These are phyloP conservation scores for Unio pictorum DNA, from an alignment of 2,888 invertebrate species.

Conservation along the genomic window DNA sequence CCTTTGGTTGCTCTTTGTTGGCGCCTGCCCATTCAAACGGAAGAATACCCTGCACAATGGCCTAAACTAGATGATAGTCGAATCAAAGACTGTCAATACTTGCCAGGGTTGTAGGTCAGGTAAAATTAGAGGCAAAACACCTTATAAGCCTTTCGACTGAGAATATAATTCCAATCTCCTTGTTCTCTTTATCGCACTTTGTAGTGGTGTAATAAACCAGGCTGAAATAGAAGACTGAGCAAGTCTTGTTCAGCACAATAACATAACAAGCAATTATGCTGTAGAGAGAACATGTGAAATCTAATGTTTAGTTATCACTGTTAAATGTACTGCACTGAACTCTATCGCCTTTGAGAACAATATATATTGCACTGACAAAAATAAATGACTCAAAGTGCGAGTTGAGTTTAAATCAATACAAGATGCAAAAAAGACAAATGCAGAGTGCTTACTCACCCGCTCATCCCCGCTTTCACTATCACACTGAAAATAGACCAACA, in stretches of 20 bases:
- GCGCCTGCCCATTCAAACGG: slow-evolving; percentile 19
- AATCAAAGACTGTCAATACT: neutral
- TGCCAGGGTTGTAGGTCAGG: slow-evolving; percentile 14
- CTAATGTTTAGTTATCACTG: slow-evolving; percentile 1
- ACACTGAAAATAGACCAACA: slow-evolving; percentile 52
- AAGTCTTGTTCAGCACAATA: too few relatives aligned
- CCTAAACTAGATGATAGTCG: neutral
- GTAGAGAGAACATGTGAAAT: too few relatives aligned
- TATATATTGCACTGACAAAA: slow-evolving; percentile 1
- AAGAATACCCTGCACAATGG: slow-evolving; percentile 26
- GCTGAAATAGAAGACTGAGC: too few relatives aligned
- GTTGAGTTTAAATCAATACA: neutral
- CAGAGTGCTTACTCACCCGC: slow-evolving; percentile 46
- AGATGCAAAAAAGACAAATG: neutral
- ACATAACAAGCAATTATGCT: too few relatives aligned
- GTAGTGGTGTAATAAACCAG: too few relatives aligned
- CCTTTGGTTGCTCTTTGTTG: slow-evolving; percentile 24
- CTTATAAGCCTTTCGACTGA: slow-evolving; percentile 23
- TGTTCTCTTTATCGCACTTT: too few relatives aligned
- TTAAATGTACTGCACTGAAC: slow-evolving; percentile 8
- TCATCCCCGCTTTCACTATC: slow-evolving; percentile 63
- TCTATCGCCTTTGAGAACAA: slow-evolving; percentile 10
- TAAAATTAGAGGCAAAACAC: slow-evolving; percentile 30
- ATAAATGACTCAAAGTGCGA: neutral
- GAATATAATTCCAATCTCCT: too few relatives aligned